phyloP scores from a whole-genome alignment of 2,888 invertebrate species.

The Unio pictorum region DNA sequence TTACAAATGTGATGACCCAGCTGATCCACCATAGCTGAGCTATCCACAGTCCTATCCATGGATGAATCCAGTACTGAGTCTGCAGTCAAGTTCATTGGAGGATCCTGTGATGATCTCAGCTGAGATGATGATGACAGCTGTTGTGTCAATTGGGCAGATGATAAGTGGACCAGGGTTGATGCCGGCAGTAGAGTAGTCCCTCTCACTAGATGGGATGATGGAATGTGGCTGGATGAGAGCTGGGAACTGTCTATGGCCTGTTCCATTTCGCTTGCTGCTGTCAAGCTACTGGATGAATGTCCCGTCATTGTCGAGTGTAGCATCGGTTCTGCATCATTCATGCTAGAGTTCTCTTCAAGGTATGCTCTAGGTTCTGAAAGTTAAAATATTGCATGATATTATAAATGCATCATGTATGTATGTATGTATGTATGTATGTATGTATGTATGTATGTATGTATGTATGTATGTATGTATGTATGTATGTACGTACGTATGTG shows the following conservation, averaged over 20 bases:
- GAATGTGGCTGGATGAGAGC: slow-evolving; percentile 6
- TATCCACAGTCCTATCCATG: slow-evolving; percentile 22
- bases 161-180: not conserved
- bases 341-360: slow-evolving; percentile 15
- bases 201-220: not conserved
- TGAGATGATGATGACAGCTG: slow-evolving; percentile 2
- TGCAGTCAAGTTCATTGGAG: slow-evolving; percentile 8
- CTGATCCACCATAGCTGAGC: slow-evolving; percentile 18
- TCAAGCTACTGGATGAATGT: slow-evolving; percentile 5
- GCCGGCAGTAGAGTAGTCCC: not conserved
- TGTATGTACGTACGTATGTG: no score
- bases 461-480: no score
- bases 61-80: slow-evolving; percentile 15
- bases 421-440: no score
- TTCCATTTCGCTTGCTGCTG: slow-evolving; percentile 14
- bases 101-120: slow-evolving; percentile 5
- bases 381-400: no score
- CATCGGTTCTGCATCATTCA: slow-evolving; percentile 26
- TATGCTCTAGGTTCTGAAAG: not conserved
- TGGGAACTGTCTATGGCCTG: not conserved
- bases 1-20: slow-evolving; percentile 7
- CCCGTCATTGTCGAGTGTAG: slow-evolving; percentile 23
- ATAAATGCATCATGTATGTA: no score
- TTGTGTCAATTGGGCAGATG: not conserved
- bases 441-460: no score